Evolutionary conservation across 2,888 invertebrate genomes (phyloP).

Genomic region (Drosophila heteroneura): DNA sequence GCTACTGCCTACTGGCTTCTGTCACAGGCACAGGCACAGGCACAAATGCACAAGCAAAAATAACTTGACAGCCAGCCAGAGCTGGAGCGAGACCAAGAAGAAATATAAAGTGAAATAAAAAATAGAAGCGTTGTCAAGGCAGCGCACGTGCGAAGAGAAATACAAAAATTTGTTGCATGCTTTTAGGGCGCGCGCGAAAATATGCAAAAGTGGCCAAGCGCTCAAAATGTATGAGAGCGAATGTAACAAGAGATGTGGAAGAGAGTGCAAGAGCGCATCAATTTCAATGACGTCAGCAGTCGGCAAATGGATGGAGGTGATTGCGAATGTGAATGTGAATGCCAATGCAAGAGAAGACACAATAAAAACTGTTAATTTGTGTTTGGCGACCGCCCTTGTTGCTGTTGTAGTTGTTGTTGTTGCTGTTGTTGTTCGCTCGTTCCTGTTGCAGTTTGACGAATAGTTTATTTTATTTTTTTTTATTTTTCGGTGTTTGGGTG

Average conservation of each 20-base stretch:
- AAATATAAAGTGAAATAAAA: conserved; percentile 27
- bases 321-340: conserved; percentile 7
- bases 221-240: conserved; percentile 9
- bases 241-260: background rate
- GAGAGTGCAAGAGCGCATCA: conserved; percentile 11
- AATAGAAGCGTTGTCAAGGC: conserved; percentile 48
- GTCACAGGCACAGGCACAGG: conserved; percentile 26
- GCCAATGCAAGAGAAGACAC: conserved; percentile 33
- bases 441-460: conserved; percentile 32
- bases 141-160: conserved; percentile 47
- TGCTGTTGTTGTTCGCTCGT: conserved; percentile 25
- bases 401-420: conserved; percentile 3
- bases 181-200: conserved; percentile 64
- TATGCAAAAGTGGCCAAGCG: conserved; percentile 60
- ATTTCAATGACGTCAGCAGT: conserved; percentile 61
- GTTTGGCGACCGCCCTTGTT: conserved; percentile 25
- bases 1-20: conserved; percentile 15
- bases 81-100: conserved; percentile 11
- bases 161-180: conserved; percentile 64
- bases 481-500: background rate
- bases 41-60: conserved; percentile 26
- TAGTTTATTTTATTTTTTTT: conserved; percentile 3
- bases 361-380: conserved; percentile 69
- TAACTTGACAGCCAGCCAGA: conserved; percentile 28
- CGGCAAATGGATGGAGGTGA: conserved; percentile 45